Percentiles rank a stretch among this genome's conserved stretches.
phyloP scores from a whole-genome alignment of 2,888 invertebrate genomes.

The Elgonia sp. region DNA sequence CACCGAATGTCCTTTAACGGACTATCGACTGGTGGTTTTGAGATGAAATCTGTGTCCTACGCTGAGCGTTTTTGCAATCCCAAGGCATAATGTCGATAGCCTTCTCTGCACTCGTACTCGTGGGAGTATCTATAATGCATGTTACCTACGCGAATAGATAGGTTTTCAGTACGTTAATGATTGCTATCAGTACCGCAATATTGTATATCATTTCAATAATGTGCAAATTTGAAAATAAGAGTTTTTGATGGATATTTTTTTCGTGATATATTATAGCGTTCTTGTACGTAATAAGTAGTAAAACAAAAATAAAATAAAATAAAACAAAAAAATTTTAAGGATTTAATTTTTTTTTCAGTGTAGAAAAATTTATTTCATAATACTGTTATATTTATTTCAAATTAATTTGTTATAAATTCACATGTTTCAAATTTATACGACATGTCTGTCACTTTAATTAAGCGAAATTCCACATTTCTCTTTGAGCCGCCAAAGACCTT shows the following conservation, averaged over 20 bases:
- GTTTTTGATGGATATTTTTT: no score
- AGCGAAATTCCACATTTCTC: no score
- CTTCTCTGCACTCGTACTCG: conserved; percentile 37
- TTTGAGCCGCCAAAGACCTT: no score
- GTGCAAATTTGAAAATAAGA: background rate
- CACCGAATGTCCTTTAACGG: conserved; percentile 41
- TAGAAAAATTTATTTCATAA: no score
- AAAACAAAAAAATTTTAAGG: background rate
- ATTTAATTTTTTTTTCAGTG: background rate
- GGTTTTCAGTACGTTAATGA: conserved; percentile 48
- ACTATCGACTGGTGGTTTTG: conserved; percentile 42
- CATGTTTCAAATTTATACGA: background rate
- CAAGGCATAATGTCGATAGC: conserved; percentile 25
- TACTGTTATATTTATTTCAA: no score
- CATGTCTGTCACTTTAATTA: background rate
- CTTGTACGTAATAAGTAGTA: no score
- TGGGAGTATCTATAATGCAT: conserved; percentile 50
- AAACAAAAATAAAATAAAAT: no score
- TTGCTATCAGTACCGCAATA: conserved; percentile 58
- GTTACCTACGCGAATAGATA: conserved; percentile 58
- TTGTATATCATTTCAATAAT: conserved; percentile 46
- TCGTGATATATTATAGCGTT: no score
- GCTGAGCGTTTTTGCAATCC: conserved; percentile 55
- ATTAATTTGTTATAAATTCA: no score
- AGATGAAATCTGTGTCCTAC: conserved; percentile 52